These are phyloP conservation scores for Ascidia mentula DNA, from an alignment of 23 tunicate genomes.

Conservation along the genomic window DNA sequence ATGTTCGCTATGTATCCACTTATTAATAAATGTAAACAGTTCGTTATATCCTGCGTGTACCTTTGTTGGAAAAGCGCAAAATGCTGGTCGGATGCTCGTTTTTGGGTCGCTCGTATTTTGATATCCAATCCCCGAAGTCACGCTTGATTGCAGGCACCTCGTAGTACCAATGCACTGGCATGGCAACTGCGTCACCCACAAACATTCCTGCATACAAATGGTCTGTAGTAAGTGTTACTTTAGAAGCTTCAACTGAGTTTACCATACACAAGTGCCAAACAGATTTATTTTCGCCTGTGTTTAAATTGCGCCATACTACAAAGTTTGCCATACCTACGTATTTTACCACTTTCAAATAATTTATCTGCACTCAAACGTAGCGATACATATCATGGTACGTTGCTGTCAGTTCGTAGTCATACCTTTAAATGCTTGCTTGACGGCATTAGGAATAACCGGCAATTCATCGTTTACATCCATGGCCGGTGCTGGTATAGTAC, in stretches of 20 bases:
- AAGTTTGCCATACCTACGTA: no score
- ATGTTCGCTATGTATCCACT: background rate
- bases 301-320: no score
- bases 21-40: background rate
- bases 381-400: no score
- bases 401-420: no score
- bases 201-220: constrained; percentile 43
- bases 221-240: no score
- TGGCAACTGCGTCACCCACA: constrained; percentile 57
- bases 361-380: no score
- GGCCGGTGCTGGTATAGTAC: background rate
- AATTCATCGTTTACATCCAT: background rate
- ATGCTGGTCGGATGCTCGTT: constrained; percentile 59
- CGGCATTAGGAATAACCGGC: background rate
- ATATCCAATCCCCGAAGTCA: constrained; percentile 60
- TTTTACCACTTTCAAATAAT: no score
- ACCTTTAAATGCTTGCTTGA: background rate
- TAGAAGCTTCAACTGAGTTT: no score
- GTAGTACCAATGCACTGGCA: constrained; percentile 86
- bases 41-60: background rate
- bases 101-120: constrained; percentile 52
- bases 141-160: constrained; percentile 55
- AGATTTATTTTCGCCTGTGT: no score
- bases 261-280: no score
- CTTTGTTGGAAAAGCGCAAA: constrained; percentile 39